Evolutionary conservation across 2,797 vertebrate species (phyloP), one percentile per base, ranked within the genome.

Genomic region (Numenius phaeopus): DNA sequence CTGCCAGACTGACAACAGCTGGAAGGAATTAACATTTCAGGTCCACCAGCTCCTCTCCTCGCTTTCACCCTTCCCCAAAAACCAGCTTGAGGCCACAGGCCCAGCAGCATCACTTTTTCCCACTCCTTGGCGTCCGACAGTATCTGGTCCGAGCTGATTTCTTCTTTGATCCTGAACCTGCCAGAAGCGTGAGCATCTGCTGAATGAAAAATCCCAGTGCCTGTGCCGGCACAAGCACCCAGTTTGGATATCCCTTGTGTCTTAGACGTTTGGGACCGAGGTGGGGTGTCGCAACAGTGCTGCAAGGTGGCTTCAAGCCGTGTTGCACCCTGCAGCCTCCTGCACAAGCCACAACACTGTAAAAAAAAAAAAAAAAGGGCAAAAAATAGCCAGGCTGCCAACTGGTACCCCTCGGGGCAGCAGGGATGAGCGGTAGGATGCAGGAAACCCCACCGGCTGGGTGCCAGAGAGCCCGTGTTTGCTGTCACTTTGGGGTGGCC

Each of bases 1-100:
- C 96, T 96, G 97, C 97, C 97, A 98, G 96, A 19, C 95, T 97
- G 97, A 97, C 96, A 96, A 24, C 97, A 98, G 97, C 97, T 97
- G 97, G 97, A 97, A 98, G 95, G 93, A 97, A 97, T 98, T 97
- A 97, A 78, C 77, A 12, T 83, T 73, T 76, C 75, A 11, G 95
- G 96, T 91, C 96, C 96, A 77, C 87, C 97, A 62, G 92, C 96
- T 95, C 79, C 89, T 92, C 90, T 65, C 83, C 76, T 79, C 10
- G 22, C 92, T 71, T 76, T 88, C 86, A 50, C 77, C 77, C 87
- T 67, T 77, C 95, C 97, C 91, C 95, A 78, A 66, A 96, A 54
- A 55, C 61, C 90, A 70, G 82, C 80, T 32, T 5, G 88, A 40
- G 82, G 89, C 94, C 64, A 5, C 54, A 18, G 92, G 73, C 83